These are phyloP conservation scores for Adoxophyes honmai DNA, from an alignment of 1,140 invertebrate species.

Conservation along the genomic window DNA sequence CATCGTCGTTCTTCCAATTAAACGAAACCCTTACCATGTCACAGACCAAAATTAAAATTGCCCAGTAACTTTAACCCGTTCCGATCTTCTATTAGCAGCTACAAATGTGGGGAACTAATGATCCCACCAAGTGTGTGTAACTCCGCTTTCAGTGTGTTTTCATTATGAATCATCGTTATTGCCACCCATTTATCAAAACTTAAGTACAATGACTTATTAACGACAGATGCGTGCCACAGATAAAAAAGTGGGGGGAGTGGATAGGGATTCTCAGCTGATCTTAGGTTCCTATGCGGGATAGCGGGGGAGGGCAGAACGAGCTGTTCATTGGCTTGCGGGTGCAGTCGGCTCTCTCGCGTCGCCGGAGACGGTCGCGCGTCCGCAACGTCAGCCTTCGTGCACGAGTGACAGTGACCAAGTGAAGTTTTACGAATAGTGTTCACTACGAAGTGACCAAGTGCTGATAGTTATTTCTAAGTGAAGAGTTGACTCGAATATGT, in stretches of 20 bases:
- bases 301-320: constrained; percentile 27
- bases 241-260: not conserved
- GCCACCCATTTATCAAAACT: constrained; percentile 4
- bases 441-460: not conserved
- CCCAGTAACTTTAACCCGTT: too few relatives aligned
- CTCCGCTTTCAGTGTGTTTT: too few relatives aligned
- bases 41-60: too few relatives aligned
- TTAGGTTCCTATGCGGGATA: constrained; percentile 22
- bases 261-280: constrained; percentile 21
- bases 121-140: too few relatives aligned
- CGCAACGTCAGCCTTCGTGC: not conserved
- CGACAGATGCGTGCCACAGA: constrained; percentile 12
- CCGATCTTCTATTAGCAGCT: too few relatives aligned
- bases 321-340: constrained; percentile 25
- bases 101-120: too few relatives aligned
- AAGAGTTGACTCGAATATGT: not conserved
- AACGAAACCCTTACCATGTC: too few relatives aligned
- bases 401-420: constrained; percentile 4
- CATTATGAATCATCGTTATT: not conserved
- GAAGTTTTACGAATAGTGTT: not conserved
- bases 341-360: constrained; percentile 43
- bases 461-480: not conserved
- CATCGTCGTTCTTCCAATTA: too few relatives aligned
- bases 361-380: constrained; percentile 23
- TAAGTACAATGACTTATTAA: constrained; percentile 11